A percentile compares a stretch with the other conserved stretches of the same genome.
These are phyloP conservation scores for Lumbricus terrestris DNA, from an alignment of 2,888 invertebrate genomes.

Conservation along the genomic window DNA sequence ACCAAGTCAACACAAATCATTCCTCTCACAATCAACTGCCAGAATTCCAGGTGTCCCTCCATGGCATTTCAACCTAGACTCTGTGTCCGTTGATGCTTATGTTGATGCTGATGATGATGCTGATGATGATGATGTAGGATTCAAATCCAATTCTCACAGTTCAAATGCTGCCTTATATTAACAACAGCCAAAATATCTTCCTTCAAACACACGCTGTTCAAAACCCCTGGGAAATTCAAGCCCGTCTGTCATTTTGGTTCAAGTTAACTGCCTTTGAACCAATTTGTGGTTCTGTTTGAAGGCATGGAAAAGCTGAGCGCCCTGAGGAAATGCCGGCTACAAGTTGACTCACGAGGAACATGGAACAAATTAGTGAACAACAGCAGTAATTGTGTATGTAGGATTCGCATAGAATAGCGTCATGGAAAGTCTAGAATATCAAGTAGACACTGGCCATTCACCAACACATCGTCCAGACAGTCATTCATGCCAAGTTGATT, in stretches of 20 bases:
- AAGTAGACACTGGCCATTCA: background rate
- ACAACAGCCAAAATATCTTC: background rate
- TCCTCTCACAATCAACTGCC: background rate
- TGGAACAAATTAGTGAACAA: background rate
- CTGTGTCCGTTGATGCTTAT: background rate
- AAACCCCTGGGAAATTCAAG: background rate
- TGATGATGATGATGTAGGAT: too few relatives aligned
- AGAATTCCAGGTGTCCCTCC: too few relatives aligned
- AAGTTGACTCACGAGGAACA: background rate
- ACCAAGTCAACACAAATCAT: too few relatives aligned
- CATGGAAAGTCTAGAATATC: background rate
- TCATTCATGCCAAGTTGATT: background rate
- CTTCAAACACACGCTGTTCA: too few relatives aligned
- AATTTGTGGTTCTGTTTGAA: background rate
- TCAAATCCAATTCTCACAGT: background rate
- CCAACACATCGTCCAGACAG: background rate
- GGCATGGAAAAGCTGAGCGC: background rate
- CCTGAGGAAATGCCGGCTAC: background rate
- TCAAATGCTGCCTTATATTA: background rate
- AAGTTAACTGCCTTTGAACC: background rate
- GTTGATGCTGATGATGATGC: too few relatives aligned
- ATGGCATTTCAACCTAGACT: background rate
- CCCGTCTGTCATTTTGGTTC: background rate
- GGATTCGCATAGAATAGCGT: background rate
- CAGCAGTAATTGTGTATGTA: background rate